Conservation (phyloP, 2,888 invertebrate genomes). For the Nezara viridula region DNA sequence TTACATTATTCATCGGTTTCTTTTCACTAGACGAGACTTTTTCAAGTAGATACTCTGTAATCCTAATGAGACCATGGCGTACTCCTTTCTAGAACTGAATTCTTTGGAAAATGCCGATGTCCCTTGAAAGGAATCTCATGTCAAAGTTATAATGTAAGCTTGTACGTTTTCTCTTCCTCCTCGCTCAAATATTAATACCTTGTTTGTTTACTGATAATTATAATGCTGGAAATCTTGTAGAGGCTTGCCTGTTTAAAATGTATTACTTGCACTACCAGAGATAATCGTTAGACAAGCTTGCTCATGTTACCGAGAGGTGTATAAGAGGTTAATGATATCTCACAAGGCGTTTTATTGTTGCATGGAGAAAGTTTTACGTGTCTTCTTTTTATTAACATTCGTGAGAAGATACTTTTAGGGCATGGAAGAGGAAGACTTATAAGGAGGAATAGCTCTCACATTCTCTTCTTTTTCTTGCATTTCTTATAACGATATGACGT, state of each 20-base stretch:
- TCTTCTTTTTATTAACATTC: slow-evolving; percentile 29
- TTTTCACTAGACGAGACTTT: no score
- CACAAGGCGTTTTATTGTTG: neutral
- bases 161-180: no score
- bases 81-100: no score
- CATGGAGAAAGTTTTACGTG: neutral
- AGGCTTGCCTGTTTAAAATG: neutral
- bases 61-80: no score
- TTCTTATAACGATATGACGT: neutral
- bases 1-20: no score
- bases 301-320: neutral
- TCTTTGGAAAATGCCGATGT: no score
- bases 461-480: neutral
- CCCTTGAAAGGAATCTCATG: no score
- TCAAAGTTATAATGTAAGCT: no score
- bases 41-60: no score
- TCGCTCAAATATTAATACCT: no score
- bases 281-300: neutral
- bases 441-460: slow-evolving; percentile 3
- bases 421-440: neutral
- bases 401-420: neutral
- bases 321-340: neutral
- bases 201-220: neutral
- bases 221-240: neutral
- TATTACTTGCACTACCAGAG: neutral